phyloP scores from a whole-genome alignment of 2,113 vertebrate genomes.

The Sebastes fasciatus region DNA sequence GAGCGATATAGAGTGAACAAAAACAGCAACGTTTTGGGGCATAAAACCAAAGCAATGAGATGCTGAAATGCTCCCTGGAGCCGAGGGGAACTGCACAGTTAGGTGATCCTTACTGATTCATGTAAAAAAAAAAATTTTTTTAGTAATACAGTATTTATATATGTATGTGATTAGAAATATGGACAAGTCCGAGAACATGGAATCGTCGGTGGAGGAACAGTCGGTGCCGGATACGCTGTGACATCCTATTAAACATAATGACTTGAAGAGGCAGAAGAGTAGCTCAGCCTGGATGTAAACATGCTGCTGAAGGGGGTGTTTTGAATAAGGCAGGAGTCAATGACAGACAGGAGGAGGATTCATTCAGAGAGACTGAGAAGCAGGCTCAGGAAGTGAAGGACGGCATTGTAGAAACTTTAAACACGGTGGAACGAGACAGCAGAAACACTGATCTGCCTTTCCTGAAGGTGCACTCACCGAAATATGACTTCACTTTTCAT shows the following conservation, averaged over 20 bases:
- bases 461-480: conserved; percentile 1
- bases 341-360: conserved; percentile 18
- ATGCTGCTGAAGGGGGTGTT: conserved; percentile 45
- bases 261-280: conserved; percentile 50
- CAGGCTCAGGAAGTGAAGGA: conserved; percentile 27
- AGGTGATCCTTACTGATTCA: no score
- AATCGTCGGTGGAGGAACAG: conserved; percentile 9
- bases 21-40: no score
- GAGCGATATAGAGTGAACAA: no score
- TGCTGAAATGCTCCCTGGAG: no score
- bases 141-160: background rate
- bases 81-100: no score
- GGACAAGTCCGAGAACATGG: background rate
- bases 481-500: conserved; percentile 61
- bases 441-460: conserved; percentile 37
- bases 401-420: conserved; percentile 3
- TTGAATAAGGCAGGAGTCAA: conserved; percentile 22
- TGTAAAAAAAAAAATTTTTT: no score
- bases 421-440: conserved; percentile 5
- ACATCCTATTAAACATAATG: conserved; percentile 48
- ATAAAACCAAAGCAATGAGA: no score
- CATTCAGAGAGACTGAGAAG: conserved; percentile 27
- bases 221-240: conserved; percentile 16
- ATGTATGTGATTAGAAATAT: background rate
- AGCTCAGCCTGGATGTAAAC: conserved; percentile 49